Evolutionary conservation across 2,113 vertebrate genomes (phyloP).

Genomic region (Leuciscus idus): DNA sequence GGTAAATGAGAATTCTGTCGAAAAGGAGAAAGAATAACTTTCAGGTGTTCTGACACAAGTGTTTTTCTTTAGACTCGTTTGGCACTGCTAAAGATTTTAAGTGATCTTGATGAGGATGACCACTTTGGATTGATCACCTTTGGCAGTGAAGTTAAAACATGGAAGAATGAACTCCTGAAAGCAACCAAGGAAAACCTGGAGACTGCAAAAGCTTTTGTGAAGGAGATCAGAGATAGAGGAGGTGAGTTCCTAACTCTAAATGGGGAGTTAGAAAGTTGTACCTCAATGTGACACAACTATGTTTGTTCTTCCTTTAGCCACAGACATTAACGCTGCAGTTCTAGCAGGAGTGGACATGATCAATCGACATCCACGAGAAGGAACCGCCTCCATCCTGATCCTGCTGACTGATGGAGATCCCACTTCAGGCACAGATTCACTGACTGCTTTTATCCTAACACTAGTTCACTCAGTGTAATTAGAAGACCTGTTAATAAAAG

Average conservation of each 20-base stretch:
- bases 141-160: constrained; percentile 67
- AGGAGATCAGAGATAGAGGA: constrained; percentile 60
- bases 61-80: constrained; percentile 78
- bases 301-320: too few species aligned
- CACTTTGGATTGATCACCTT: constrained; percentile 88
- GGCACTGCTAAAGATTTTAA: constrained; percentile 86
- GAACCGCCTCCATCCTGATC: too few species aligned
- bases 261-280: too few species aligned
- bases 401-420: too few species aligned
- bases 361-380: too few species aligned
- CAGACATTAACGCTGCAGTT: too few species aligned
- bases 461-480: too few species aligned
- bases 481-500: background rate
- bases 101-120: constrained; percentile 82
- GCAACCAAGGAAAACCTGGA: constrained; percentile 79
- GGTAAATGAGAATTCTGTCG: background rate
- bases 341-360: too few species aligned
- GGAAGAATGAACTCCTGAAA: constrained; percentile 82
- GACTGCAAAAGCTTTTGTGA: constrained; percentile 80
- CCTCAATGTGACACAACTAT: too few species aligned
- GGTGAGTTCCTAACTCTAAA: too few species aligned
- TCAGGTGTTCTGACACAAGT: background rate
- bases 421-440: too few species aligned
- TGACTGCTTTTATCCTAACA: too few species aligned
- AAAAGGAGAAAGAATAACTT: background rate